phyloP scores from a whole-genome alignment of 2,888 invertebrate species.

The Ennomos quercinarius region DNA sequence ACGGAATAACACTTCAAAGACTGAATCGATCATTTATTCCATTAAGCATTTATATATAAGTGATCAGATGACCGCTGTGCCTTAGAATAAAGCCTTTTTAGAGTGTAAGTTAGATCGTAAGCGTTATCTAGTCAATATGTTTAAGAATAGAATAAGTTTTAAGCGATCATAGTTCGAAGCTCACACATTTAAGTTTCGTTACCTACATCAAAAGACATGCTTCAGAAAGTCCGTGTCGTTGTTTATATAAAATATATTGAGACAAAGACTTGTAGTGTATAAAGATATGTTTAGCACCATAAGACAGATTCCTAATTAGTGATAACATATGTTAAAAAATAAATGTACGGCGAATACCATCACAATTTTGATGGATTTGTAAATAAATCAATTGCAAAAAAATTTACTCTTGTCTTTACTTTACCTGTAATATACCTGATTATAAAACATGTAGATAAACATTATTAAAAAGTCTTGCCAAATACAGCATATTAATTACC shows the following conservation, averaged over 20 bases:
- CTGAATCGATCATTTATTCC: constrained; percentile 76
- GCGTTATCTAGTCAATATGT: constrained; percentile 81
- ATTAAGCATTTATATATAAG: constrained; percentile 77
- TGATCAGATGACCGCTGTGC: constrained; percentile 78
- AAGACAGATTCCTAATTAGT: constrained; percentile 80
- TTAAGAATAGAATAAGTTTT: constrained; percentile 46
- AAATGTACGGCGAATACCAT: constrained; percentile 52
- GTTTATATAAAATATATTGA: constrained; percentile 49
- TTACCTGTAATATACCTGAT: neutral
- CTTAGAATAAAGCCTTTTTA: constrained; percentile 69
- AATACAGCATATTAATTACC: too few species aligned
- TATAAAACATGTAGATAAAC: neutral
- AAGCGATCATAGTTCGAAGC: constrained; percentile 48
- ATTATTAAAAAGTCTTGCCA: too few species aligned
- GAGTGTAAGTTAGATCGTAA: constrained; percentile 54
- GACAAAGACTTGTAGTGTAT: constrained; percentile 79
- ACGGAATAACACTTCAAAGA: constrained; percentile 76
- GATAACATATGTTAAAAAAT: constrained; percentile 56
- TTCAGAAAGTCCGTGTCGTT: constrained; percentile 36
- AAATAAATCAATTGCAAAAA: constrained; percentile 39
- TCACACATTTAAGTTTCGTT: constrained; percentile 30
- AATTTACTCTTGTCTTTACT: neutral
- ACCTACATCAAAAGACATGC: constrained; percentile 34
- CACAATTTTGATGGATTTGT: constrained; percentile 54
- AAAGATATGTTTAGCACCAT: constrained; percentile 71